Evolutionary conservation across 2,888 invertebrate species (phyloP).

Genomic region (Xestoiulus laeticollis): DNA sequence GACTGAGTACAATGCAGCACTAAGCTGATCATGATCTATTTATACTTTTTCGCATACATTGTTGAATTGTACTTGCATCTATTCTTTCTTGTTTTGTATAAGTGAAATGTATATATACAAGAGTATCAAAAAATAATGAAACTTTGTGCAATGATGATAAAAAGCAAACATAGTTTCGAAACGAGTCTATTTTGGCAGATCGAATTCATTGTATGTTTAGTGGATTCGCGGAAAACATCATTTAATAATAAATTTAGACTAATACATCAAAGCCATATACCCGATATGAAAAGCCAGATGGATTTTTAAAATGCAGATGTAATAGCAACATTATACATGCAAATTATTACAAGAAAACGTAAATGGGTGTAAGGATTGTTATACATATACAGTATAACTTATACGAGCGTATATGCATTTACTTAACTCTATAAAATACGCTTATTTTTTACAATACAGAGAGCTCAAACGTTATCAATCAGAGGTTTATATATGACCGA

Average conservation of each 20-base stretch:
- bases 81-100: background rate
- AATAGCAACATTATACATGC: too few species aligned
- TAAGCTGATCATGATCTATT: background rate
- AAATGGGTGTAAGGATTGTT: too few species aligned
- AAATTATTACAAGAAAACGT: too few species aligned
- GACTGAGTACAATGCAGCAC: background rate
- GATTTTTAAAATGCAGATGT: too few species aligned
- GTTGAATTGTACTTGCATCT: background rate
- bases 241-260: background rate
- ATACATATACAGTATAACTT: too few species aligned
- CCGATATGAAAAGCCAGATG: too few species aligned
- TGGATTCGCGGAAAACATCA: background rate
- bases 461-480: too few species aligned
- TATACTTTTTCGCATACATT: background rate
- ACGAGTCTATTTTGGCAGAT: background rate
- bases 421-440: too few species aligned
- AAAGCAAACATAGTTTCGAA: slow-evolving; percentile 4
- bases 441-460: too few species aligned
- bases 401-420: too few species aligned
- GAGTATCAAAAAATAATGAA: background rate
- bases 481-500: too few species aligned
- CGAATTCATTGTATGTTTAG: background rate
- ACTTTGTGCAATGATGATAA: background rate
- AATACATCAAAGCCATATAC: slow-evolving; percentile 22
- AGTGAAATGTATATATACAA: background rate